Evolutionary conservation across 35 echinoderm and acorn worm genomes (phyloP), one percentile per base, ranked within the genome.

Genomic region (Apostichopus japonicus): DNA sequence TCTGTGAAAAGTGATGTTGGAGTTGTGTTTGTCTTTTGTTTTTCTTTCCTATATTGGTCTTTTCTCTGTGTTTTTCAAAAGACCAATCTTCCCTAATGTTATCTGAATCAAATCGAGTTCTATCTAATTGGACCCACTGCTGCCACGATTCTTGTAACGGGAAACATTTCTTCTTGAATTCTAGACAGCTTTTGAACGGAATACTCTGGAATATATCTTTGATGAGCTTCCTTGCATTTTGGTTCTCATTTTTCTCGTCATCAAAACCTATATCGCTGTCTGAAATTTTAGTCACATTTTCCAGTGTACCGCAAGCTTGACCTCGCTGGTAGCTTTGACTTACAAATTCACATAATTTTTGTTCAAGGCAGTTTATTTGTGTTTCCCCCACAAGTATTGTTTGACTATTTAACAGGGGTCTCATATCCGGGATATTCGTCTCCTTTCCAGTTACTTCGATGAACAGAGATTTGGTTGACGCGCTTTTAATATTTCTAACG

Each of bases 121-220:
- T 72, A 67, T 88, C 86, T 33, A 88, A 59, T 52, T 88, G 6
- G 24, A 88, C 86, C 86, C 86, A 88, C 19, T 88, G 59, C 24
- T 72, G 21, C 57, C 56, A 88, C 1, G n/a, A 17, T 23, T 52
- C 24, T 51, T 65, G 86, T n/a, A 88, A 67, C 4, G 57, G 55
- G 24, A 88, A 88, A 11, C 9, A 44, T 23, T 23, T 65, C 57
- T 88, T 13, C 86, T 88, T 88, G 25, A 88, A 88, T 9, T 88
- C 86, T n/a, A 1, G 6, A n/a, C 65, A 4, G 86, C 57, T 65
- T 88, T 88, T 6, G 13, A 56, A 55, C 0, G 54, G 8, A 61
- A 83, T 14, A 14, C 27, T 33, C 27, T 33, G 0, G 27, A 33
- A 33, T 33, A 33, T 33, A 33, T 33, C 27, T 33, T 33, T 33